These are phyloP conservation scores for Leptinotarsa tumamoca DNA, from an alignment of 2,888 invertebrate genomes.

Conservation along the genomic window DNA sequence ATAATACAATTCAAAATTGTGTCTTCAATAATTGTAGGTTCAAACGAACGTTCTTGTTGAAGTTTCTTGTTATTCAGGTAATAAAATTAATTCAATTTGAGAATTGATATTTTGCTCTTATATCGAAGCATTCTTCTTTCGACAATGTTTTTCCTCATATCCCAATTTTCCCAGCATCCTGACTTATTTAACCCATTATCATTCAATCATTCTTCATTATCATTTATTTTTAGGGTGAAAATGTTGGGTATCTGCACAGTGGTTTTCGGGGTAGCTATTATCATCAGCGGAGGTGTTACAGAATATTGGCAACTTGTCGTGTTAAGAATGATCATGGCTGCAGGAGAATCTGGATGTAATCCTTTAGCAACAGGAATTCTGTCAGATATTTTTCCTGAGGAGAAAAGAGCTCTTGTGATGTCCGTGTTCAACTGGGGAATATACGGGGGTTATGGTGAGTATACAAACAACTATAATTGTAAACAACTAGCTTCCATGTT, in stretches of 20 bases:
- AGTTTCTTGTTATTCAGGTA: too few relatives aligned
- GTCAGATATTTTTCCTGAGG: constrained; percentile 71
- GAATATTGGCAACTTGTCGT: constrained; percentile 92
- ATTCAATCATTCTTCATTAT: neutral
- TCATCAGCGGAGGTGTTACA: constrained; percentile 86
- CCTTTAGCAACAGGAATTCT: constrained; percentile 82
- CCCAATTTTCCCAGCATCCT: too few relatives aligned
- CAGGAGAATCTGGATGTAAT: constrained; percentile 86
- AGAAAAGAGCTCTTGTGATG: constrained; percentile 87
- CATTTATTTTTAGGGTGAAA: constrained; percentile 69
- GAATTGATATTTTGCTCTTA: too few relatives aligned
- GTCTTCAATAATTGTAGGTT: too few relatives aligned
- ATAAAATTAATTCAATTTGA: too few relatives aligned
- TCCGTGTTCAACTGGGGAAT: constrained; percentile 97
- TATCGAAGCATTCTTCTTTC: too few relatives aligned
- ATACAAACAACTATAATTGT: too few relatives aligned
- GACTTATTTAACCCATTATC: too few relatives aligned
- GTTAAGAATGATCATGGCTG: constrained; percentile 65
- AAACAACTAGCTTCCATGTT: too few relatives aligned
- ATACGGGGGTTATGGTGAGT: constrained; percentile 87
- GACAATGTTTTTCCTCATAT: too few relatives aligned
- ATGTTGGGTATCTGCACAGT: constrained; percentile 82
- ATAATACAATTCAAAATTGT: too few relatives aligned
- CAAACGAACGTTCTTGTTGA: too few relatives aligned
- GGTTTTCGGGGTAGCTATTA: constrained; percentile 82